Evolutionary conservation across 2,113 vertebrate genomes (phyloP), one percentile per base, ranked within the genome.

Genomic region (Gallinago undulata): DNA sequence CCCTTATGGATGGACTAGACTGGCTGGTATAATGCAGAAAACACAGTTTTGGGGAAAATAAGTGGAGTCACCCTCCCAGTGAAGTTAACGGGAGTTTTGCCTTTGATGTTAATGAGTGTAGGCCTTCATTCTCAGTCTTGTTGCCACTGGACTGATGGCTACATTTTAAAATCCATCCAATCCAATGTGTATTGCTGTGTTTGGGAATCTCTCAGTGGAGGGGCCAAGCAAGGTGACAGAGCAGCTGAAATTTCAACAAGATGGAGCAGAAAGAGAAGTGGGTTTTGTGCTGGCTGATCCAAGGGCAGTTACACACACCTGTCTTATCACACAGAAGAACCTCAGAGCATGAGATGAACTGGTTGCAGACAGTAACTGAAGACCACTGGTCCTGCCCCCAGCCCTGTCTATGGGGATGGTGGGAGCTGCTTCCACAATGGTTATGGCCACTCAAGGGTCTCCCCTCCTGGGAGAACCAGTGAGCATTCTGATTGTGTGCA

Each of bases 401-500:
- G 19, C 7, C 23, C 8, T 50, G 21, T 37, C 31, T 60, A 5
- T 31, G 43, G 10, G 23, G 73, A 39, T 1, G 17, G 10, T 68
- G 50, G n/a, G 63, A 59, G 30, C 48, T 79, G 41, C 24, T 92
- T 43, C 90, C 48, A 62, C 10, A 48, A 22, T 6, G 18, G 5
- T 23, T 30, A 0, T 11, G 24, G 13, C 5, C 19, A 84, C 16
- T 11, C 0, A 1, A 55, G 19, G 19, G 3, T 87, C 6, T 57
- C 6, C 35, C 4, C 8, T 79, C 11, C 5, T 8, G 55, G 43
- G 16, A 77, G 13, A 76, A 33, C 2, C 18, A 35, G 4, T 31
- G 19, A 70, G 6, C 22, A 62, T 93, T 75, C 48, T 48, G 33
- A 39, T 3, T 1, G 2, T 1, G 0, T 51, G 10, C 39, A 57